Evolutionary conservation across 2,797 vertebrate genomes (phyloP).

Genomic region (Ibycter americanus): DNA sequence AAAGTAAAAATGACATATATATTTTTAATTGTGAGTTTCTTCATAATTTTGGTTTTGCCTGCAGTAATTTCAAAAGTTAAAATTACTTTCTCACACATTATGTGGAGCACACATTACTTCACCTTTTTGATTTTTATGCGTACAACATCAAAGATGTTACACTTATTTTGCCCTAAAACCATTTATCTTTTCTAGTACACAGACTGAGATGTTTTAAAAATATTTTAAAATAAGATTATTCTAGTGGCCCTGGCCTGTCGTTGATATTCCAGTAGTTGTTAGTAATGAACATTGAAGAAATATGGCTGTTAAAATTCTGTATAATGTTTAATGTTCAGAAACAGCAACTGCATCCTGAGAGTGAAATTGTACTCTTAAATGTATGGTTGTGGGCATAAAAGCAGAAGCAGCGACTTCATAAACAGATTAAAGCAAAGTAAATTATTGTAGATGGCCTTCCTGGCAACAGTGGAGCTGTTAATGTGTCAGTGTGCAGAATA

Average conservation of each 20-base stretch:
- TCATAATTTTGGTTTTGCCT: not conserved
- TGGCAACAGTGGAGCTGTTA: not conserved
- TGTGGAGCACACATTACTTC: not conserved
- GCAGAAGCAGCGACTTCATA: not conserved
- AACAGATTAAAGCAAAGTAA: not conserved
- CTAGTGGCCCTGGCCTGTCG: not conserved
- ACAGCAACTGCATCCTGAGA: not conserved
- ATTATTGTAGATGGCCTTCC: not conserved
- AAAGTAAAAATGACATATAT: not conserved
- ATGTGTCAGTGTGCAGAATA: not conserved
- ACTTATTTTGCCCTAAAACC: not conserved
- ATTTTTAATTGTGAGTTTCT: not conserved
- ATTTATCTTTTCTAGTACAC: not conserved
- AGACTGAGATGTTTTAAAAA: not conserved
- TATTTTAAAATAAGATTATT: not conserved
- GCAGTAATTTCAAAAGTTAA: not conserved
- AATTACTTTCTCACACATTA: not conserved
- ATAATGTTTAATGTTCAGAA: not conserved
- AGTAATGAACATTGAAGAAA: not conserved
- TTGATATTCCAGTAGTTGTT: not conserved
- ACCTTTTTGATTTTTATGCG: not conserved
- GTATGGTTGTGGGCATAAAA: not conserved
- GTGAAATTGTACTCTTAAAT: not conserved
- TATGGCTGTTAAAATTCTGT: not conserved
- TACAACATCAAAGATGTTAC: not conserved